phyloP scores from a whole-genome alignment of 2,797 vertebrate genomes.

The Psittacula derbiana region DNA sequence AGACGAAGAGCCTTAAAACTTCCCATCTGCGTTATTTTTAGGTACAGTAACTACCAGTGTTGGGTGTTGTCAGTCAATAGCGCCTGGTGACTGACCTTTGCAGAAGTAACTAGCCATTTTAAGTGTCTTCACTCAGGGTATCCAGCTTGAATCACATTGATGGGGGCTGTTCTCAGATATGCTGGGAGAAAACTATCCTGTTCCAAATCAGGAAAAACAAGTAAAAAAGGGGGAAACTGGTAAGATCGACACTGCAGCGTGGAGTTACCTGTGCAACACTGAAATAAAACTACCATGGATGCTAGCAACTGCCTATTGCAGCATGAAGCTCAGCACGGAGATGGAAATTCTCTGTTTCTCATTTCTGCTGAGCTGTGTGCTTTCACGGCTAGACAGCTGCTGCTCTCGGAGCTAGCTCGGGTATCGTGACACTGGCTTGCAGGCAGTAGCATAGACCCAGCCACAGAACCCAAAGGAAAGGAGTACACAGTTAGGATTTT shows the following conservation, averaged over 20 bases:
- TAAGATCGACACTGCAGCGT: fast-evolving
- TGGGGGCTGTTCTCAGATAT: neutral
- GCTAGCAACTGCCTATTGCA: neutral
- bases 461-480: conserved; percentile 23
- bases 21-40: neutral
- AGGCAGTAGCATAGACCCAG: neutral
- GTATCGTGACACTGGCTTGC: neutral
- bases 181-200: neutral
- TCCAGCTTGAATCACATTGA: neutral
- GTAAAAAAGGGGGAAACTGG: neutral
- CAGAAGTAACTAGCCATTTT: neutral
- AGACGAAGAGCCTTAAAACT: neutral
- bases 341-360: neutral
- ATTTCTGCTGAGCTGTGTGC: neutral
- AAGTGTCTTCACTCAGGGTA: neutral
- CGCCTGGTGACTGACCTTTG: neutral
- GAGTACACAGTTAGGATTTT: conserved; percentile 13
- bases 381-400: neutral
- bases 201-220: neutral
- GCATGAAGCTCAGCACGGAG: neutral
- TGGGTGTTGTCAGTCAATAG: neutral
- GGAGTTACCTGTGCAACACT: neutral
- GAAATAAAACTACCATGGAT: fast-evolving
- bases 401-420: neutral
- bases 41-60: neutral